Conservation (phyloP, 2,113 vertebrate genomes). For the Ceratotherium simum region DNA sequence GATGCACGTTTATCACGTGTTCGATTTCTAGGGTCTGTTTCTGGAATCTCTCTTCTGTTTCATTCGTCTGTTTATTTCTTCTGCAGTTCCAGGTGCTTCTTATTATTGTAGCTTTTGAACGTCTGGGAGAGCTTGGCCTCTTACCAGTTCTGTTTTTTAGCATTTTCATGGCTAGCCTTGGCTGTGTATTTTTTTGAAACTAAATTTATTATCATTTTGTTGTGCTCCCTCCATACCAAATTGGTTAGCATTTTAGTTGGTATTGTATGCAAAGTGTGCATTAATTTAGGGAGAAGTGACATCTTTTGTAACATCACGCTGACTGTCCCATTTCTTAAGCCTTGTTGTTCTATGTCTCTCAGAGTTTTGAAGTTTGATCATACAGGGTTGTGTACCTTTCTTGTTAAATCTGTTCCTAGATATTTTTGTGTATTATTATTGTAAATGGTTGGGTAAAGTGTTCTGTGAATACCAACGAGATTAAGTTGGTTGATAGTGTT, state of each 20-base stretch:
- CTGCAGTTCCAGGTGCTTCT: not conserved
- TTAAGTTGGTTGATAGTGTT: not conserved
- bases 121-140: not conserved
- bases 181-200: not conserved
- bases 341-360: not conserved
- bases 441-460: not conserved
- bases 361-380: not conserved
- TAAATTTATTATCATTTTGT: not conserved
- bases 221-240: not conserved
- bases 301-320: not conserved
- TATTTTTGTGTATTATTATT: not conserved
- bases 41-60: not conserved
- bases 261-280: not conserved
- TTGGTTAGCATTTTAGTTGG: not conserved
- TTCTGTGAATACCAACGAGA: too few relatives aligned
- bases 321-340: not conserved
- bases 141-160: not conserved
- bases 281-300: not conserved
- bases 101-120: not conserved
- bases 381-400: not conserved
- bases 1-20: fast-evolving
- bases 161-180: not conserved
- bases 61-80: not conserved
- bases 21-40: not conserved
- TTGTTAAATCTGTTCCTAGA: not conserved